Evolutionary conservation across 2,113 vertebrate genomes (phyloP), one percentile per base, ranked within the genome.

Genomic region (Amphiprion ocellaris): DNA sequence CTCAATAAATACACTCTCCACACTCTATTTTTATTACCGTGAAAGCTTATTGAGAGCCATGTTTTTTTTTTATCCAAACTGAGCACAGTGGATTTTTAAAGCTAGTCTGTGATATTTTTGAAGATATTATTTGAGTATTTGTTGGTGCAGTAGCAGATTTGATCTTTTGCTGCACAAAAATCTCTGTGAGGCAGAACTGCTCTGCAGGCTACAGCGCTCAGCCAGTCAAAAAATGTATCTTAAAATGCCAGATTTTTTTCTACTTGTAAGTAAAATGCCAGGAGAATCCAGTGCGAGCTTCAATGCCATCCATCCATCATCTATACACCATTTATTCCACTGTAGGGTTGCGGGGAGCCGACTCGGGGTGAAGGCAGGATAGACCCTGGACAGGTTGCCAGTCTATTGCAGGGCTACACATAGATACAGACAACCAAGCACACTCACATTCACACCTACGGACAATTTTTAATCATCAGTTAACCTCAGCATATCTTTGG

Each of bases 1-100:
- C 69, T 71, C 69, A 77, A 65, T 84, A 82, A 89, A 91, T 58
- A 79, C 41, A 8, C 70, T 60, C 46, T 59, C 49, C 37, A 23
- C 4, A 1, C 54, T 69, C 56, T 56, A n/a, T 67, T 81, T 85
- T 87, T 83, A 85, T 85, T 87, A 59, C 67, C 67, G 67, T 10
- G 66, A 19, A 2, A 70, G 74, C 41, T 74, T 46, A 39, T 69
- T 70, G 68, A 83, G 49, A 55, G 33, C 5, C 24, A n/a, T 24
- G 21, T 61, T 69, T 16, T 63, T 53, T 81, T 24, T 11, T 2
- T 3, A 9, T 56, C 49, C 68, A 63, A 77, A 64, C 52, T 10
- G 33, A 68, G 17, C 50, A 28, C 33, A 26, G 39, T n/a, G 19
- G 55, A 77, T 72, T 68, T 61, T 46, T 19, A 56, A 56, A 75